Evolutionary conservation across 2,888 invertebrate genomes (phyloP), one percentile per base, ranked within the genome.

Genomic region (Drosophila mayaguana): DNA sequence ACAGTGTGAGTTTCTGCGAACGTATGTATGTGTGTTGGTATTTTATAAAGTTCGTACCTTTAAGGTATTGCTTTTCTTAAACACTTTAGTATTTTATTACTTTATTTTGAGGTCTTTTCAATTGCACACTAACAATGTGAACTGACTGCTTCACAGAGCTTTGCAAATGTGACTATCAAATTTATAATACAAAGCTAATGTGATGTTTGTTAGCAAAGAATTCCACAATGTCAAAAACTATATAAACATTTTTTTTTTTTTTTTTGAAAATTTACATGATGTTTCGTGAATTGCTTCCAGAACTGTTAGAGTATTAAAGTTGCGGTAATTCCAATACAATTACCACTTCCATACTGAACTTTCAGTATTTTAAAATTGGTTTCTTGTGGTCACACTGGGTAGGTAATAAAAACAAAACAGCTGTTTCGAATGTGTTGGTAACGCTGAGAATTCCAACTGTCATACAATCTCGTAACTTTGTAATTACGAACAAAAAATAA

Each of bases 1-100:
- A 65, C 68, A 69, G 61, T 55, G 42, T 73, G 66, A 69, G 75
- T 55, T 46, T 55, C 43, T 60, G n/a, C 43, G 55, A 28, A n/a
- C 38, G 16, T 38, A 38, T 64, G 45, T 36, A 7, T 34, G 46
- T 32, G 68, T 50, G 63, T 36, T 63, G 20, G 77, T 75, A 72
- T 72, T 73, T 68, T 38, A 46, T 20, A 66, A 63, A 16, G 16
- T 22, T 56, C 34, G n/a, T 40, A 66, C 40, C 45, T 73, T 67
- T 38, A 22, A 46, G 38, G 63, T 63, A 54, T 66, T 55, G 7
- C 36, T 36, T 16, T 42, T 28, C n/a, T 32, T 36, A 3, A 14
- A 42, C 16, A 46, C 48, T 66, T 55, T 55, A 22, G 50, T 67
- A 43, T 28, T 56, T 43, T 50, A 18, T 22, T 32, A 50, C 55